Conservation (phyloP, 2,113 vertebrate species). For the Callionymus lyra region DNA sequence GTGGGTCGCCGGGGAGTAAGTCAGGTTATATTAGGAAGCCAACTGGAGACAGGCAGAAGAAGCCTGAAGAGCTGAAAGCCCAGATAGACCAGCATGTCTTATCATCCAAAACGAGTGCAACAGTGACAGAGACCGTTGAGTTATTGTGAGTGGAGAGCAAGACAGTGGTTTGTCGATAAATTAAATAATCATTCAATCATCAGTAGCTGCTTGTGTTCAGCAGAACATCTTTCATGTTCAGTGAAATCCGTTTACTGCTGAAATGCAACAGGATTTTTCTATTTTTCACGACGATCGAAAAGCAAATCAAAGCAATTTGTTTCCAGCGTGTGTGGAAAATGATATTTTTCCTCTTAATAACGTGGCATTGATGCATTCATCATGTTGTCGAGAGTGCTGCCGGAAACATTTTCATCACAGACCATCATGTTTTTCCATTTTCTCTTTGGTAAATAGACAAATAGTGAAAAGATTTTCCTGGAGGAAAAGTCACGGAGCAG, state of each 20-base stretch:
- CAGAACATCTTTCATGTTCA: neutral
- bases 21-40: too few species aligned
- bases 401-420: conserved; percentile 1
- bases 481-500: too few species aligned
- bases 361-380: conserved; percentile 3
- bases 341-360: neutral
- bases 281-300: neutral
- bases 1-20: too few species aligned
- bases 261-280: neutral
- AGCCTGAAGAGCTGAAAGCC: too few species aligned
- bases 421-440: conserved; percentile 1
- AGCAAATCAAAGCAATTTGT: too few species aligned
- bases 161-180: conserved; percentile 6
- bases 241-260: neutral
- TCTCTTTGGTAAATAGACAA: neutral
- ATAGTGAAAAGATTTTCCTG: too few species aligned
- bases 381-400: conserved; percentile 1
- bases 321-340: too few species aligned
- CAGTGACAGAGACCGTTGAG: neutral
- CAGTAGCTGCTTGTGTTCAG: conserved; percentile 1
- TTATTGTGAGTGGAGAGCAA: conserved; percentile 12
- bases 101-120: neutral
- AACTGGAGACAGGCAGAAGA: too few species aligned
- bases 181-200: conserved; percentile 10
- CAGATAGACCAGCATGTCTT: too few species aligned